Base-by-base conservation (phyloP, 2,113 vertebrate genomes). In the Thoracochromis brauschi region DNA sequence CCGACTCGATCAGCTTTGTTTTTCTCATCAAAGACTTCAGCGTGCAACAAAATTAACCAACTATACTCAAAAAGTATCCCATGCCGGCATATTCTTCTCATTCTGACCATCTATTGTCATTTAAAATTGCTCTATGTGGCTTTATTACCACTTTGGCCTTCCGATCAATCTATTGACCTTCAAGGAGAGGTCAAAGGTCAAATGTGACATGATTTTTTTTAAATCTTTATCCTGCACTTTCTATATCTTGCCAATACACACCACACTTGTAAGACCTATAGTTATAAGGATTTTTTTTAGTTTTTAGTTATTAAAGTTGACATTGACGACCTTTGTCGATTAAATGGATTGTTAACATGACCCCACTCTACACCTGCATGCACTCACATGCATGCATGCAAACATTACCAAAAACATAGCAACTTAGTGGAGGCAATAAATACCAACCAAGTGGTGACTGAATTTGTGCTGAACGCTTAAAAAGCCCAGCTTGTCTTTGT, bases 1-100 rank as follows among this genome's bases (percentile, higher is more conserved):
- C 8, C 0, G 0, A 42, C 65, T 42, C 65, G 1, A 26, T 71
- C 3, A 42, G 1, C 38, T 0, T 71, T 17, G 21, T 10, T 73
- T 73, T 45, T 26, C 40, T 4, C 38, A 45, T 2, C 21, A 73
- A 73, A 71, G 2, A 42, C 65, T 42, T 71, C n/a, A 42, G 35
- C 8, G 2, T 71, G 65, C 19, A 65, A 38, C 33, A 68, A 68
- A 68, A 68, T 68, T 2, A 65, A 68, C 33, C 19, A 68, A 21
- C 0, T 2, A 21, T 38, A 38, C 19, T 38, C 19, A 65, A 65
- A 65, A 65, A 38, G 7, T 38, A 0, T 38, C 11, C 33, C 19
- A 21, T 13, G 60, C 33, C 0, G 0, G 33, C 33, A 65, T 38
- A 33, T 65, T 65, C 7, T 38, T 38, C 19, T 65, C 33, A 65